phyloP scores from a whole-genome alignment of 2,113 vertebrate species.

The Ariopsis seemanni region DNA sequence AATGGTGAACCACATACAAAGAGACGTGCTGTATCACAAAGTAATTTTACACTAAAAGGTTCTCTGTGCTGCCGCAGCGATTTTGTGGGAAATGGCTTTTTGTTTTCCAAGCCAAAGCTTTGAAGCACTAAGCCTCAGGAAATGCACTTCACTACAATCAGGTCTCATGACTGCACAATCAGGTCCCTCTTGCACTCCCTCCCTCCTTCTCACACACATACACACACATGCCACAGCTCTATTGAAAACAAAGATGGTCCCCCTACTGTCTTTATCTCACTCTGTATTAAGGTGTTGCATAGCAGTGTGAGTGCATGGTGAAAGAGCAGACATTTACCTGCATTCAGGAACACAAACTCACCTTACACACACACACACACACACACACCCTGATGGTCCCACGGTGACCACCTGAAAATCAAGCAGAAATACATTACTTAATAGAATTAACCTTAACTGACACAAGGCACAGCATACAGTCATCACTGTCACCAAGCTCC shows the following conservation, averaged over 20 bases:
- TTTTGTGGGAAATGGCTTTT: slow-evolving; percentile 68
- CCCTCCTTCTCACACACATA: slow-evolving; percentile 26
- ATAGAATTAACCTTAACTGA: slow-evolving; percentile 27
- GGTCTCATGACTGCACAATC: slow-evolving; percentile 42
- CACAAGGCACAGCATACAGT: slow-evolving; percentile 21
- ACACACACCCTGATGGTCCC: slow-evolving; percentile 6
- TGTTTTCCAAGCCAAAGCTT: slow-evolving; percentile 62
- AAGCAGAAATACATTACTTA: slow-evolving; percentile 26
- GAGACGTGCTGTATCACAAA: slow-evolving; percentile 33
- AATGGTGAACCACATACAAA: slow-evolving; percentile 44
- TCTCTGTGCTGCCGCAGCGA: slow-evolving; percentile 36
- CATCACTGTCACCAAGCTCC: slow-evolving; percentile 24
- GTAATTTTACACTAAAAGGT: slow-evolving; percentile 50
- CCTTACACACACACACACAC: slow-evolving; percentile 35
- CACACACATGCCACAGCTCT: slow-evolving; percentile 55
- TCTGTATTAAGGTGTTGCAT: slow-evolving; percentile 28
- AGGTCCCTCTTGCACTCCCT: neutral
- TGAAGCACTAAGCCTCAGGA: slow-evolving; percentile 59
- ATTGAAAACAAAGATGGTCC: slow-evolving; percentile 69
- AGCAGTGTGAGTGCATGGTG: slow-evolving; percentile 14
- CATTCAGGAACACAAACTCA: slow-evolving; percentile 51
- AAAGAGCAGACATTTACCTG: slow-evolving; percentile 42
- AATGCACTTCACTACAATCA: slow-evolving; percentile 62
- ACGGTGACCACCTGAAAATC: slow-evolving; percentile 25
- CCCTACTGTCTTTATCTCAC: slow-evolving; percentile 37